Evolutionary conservation across 2,888 invertebrate genomes (phyloP), one percentile per base, ranked within the genome.

Genomic region (Plusia festucae): DNA sequence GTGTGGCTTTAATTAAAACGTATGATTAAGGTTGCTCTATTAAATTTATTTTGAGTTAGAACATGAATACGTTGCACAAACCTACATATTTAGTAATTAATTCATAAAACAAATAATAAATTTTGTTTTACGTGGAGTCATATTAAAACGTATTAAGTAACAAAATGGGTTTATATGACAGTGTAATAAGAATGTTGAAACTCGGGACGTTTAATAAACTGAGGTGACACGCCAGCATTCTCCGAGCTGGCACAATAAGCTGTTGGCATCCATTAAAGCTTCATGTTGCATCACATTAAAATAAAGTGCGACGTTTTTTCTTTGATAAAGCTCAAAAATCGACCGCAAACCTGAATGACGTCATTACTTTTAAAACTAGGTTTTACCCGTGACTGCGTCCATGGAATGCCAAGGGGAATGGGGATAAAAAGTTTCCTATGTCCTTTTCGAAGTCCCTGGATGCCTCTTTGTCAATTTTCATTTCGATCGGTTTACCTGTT

Each of bases 401-500:
- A 5, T 30, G 27, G 27, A 4, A n/a, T 40, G n/a, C 40, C 40
- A 15, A n/a, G n/a, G 40, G 40, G 40, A 40, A 40, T 40, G n/a
- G 40, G 15, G 40, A 40, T 40, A 40, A 40, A n/a, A 40, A 40
- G 40, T 40, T 40, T 40, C 15, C n/a, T 40, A n/a, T 40, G 40
- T 40, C 40, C 40, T 40, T n/a, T 5, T n/a, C n/a, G 40, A 40
- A 2, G 40, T 40, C 40, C 40, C 40, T 15, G 40, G 40, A 15
- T 40, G n/a, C 40, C 40, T 40, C 40, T 40, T 15, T n/a, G 40
- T 40, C 40, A 40, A 40, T 40, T n/a, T 40, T 40, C 40, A 40
- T 40, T 40, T n/a, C 40, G 15, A 40, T n/a, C 40, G 40, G n/a
- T 34, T 34, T 34, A 34, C 32, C 13, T 11, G 32, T 34, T 34